phyloP scores from a whole-genome alignment of 2,113 vertebrate genomes.

The Crocuta crocuta region DNA sequence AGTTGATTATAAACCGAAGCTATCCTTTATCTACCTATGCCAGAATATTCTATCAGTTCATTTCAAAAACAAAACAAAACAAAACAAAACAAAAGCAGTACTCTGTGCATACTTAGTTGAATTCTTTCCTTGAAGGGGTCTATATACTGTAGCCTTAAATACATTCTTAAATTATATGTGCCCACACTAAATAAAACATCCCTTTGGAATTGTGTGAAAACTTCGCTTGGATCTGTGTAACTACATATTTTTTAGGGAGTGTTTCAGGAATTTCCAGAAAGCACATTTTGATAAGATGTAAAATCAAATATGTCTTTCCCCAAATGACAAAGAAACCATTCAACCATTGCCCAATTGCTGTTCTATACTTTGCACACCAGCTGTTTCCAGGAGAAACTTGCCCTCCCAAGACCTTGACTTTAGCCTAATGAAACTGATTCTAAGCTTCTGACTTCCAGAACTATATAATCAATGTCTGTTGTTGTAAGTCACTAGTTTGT shows the following conservation, averaged over 20 bases:
- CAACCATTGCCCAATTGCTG: neutral
- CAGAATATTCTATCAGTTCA: neutral
- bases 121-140: neutral
- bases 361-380: neutral
- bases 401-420: neutral
- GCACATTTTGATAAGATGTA: neutral
- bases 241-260: neutral
- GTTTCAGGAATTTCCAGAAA: slow-evolving; percentile 36
- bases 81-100: neutral
- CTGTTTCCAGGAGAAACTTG: neutral
- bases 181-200: neutral
- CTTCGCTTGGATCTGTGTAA: neutral
- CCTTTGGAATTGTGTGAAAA: neutral
- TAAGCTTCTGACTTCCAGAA: neutral
- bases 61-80: neutral
- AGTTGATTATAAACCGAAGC: neutral
- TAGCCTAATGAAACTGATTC: neutral
- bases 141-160: neutral
- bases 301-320: neutral
- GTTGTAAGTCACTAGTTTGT: neutral
- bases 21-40: neutral
- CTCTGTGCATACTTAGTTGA: neutral
- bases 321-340: neutral
- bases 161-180: neutral
- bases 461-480: neutral